Evolutionary conservation across 1,140 invertebrate species (phyloP).

Genomic region (Belonocnema kinseyi): DNA sequence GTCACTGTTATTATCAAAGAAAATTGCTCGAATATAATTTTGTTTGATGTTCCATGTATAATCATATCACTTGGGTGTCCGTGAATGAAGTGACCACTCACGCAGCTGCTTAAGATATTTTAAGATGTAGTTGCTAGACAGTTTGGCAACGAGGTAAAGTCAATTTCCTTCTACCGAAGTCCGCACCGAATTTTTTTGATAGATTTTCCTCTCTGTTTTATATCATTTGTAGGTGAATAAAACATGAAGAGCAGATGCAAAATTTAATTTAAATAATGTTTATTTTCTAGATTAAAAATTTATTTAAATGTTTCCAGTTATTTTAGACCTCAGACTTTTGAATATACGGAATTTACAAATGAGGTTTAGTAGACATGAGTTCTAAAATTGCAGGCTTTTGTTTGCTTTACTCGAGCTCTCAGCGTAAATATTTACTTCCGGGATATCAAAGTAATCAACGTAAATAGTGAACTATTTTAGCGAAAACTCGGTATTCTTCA

Average conservation of each 20-base stretch:
- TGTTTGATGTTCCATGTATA: too few relatives aligned
- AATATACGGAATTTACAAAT: neutral
- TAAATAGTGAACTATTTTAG: neutral
- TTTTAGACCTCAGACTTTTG: too few relatives aligned
- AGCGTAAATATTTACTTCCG: slow-evolving; percentile 3
- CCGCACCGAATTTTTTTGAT: neutral
- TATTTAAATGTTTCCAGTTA: too few relatives aligned
- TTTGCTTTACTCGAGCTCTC: neutral
- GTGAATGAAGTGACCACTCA: slow-evolving; percentile 33
- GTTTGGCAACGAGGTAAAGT: slow-evolving; percentile 57
- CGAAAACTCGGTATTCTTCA: neutral
- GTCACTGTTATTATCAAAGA: too few relatives aligned
- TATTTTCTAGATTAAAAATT: too few relatives aligned
- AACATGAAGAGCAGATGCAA: neutral
- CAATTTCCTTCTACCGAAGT: slow-evolving; percentile 21
- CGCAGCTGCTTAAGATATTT: slow-evolving; percentile 41
- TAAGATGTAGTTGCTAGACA: slow-evolving; percentile 51
- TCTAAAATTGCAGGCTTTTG: neutral
- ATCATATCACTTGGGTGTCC: slow-evolving; percentile 16
- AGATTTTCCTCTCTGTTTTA: neutral
- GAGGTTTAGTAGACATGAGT: neutral
- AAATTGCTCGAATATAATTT: too few relatives aligned
- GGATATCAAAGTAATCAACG: neutral
- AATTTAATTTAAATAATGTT: too few relatives aligned
- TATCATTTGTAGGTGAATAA: neutral